These are phyloP conservation scores for Lissonota sp. DNA, from an alignment of 2,888 invertebrate genomes.

Conservation along the genomic window DNA sequence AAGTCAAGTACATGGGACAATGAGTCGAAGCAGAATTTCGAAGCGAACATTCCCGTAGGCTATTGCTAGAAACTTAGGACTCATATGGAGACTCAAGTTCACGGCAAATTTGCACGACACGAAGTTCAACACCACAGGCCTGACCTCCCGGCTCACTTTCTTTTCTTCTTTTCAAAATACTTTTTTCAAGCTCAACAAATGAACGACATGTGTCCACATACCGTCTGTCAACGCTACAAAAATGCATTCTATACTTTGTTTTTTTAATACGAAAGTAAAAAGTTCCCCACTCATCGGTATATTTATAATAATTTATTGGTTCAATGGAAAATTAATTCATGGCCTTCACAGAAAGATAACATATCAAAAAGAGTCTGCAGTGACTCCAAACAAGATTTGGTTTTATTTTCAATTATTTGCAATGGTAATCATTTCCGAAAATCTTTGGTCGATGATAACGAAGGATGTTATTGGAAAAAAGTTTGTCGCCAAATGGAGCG, in stretches of 20 bases:
- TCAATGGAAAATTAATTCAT: no score
- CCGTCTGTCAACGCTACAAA: not conserved
- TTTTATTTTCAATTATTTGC: not conserved
- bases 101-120: constrained; percentile 40
- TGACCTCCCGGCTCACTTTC: not conserved
- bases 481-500: not conserved
- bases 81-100: constrained; percentile 43
- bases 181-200: constrained; percentile 1
- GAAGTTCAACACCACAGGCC: constrained; percentile 21
- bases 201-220: not conserved
- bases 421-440: not conserved
- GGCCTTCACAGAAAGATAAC: no score
- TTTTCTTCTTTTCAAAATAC: not conserved
- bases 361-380: no score
- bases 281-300: no score
- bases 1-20: constrained; percentile 7
- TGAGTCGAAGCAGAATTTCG: constrained; percentile 39
- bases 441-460: not conserved
- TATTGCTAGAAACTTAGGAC: constrained; percentile 29
- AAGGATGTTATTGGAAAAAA: not conserved
- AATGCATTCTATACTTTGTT: not conserved
- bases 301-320: no score
- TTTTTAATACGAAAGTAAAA: not conserved
- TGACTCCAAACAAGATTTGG: not conserved
- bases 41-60: constrained; percentile 25